Base-by-base conservation (phyloP, 2,113 vertebrate genomes). In the Syngnathus floridae region DNA sequence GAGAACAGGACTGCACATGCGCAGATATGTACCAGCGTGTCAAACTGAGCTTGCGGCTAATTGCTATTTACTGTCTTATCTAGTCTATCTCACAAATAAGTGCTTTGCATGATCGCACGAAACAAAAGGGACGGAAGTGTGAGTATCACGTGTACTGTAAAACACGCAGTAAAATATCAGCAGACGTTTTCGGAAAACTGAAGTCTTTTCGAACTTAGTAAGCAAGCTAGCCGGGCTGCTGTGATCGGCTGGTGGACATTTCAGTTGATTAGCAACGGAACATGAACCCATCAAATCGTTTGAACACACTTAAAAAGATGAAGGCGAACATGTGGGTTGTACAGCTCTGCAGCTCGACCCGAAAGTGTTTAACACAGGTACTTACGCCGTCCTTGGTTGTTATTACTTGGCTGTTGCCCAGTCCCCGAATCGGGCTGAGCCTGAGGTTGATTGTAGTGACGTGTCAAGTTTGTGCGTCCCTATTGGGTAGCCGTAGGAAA, bases 371-470 rank as follows among this genome's bases (percentile, higher is more conserved):
- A 4, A 2, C 17, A 43, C 10, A 4, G 10, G 40, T 52, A 70
- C 83, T 84, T 65, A 87, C 82, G 79, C 82, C 43, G 72, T n/a
- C 59, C 68, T 58, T 41, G 4, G 1, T 12, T 12, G 21, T 45
- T 45, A 48, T 16, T 65, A 36, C 21, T 22, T 56, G 55, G 69
- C 11, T 19, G 41, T 70, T 72, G 69, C 71, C 82, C 56, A 76
- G 59, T 64, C 48, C 68, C 43, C 65, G 54, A 76, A 79, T 84
- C 87, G 77, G 81, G 81, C 79, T 73, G 82, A 80, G 79, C 79
- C 80, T 73, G 82, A 79, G 79, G 79, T 78, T 86, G 78, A 74
- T 66, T 69, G 79, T 74, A 78, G 75, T 84, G 85, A 82, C 86
- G 82, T 63, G 3, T 4, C 43, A 14, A 12, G 48, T 81, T 70